Evolutionary conservation across 2,797 vertebrate species (phyloP), one percentile per base, ranked within the genome.

Genomic region (Acanthis flammea): DNA sequence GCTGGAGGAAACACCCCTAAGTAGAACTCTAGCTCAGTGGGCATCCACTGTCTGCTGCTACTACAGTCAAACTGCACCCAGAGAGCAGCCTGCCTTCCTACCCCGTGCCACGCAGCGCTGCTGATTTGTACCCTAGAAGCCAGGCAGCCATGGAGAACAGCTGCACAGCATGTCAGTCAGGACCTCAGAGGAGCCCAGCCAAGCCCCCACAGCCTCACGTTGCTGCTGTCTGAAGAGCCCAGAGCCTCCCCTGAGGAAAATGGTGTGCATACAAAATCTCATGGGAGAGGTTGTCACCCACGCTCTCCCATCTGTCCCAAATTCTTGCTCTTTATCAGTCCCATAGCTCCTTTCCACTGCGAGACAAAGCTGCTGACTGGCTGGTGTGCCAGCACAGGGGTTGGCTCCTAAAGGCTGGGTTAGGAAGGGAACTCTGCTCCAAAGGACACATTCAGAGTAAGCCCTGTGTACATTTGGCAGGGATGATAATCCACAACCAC

Each of bases 381-480:
- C 44, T 82, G 1, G 2, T 15, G 28, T 85, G 33, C 25, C 68
- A 72, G 54, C 5, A 5, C 25, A 57, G 48, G 19, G 51, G 4
- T 5, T 89, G 82, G 23, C 30, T 94, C 35, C 61, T 81, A 58
- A 80, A 75, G 80, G 9, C 62, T 3, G 1, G 33, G 22, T 51
- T 7, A 10, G 37, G 39, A 73, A 79, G 50, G 24, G 44, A 60
- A 17, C 44, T 58, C 48, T 92, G 66, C 68, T 88, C 76, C 24
- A 25, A 57, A 79, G 30, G 63, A 39, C 28, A 28, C 31, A 50
- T 71, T 91, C 44, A 70, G 66, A 72, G 27, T 67, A 88, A 91
- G 19, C 74, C 66, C 58, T 73, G 62, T 31, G 30, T 72, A 75
- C 55, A 42, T 90, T 92, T 92, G 79, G 55, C 87, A 94, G 76